A percentile compares a stretch with the other conserved stretches of the same genome.
These are phyloP conservation scores for Amphiprion ocellaris DNA, from an alignment of 2,113 vertebrate genomes.

Conservation along the genomic window DNA sequence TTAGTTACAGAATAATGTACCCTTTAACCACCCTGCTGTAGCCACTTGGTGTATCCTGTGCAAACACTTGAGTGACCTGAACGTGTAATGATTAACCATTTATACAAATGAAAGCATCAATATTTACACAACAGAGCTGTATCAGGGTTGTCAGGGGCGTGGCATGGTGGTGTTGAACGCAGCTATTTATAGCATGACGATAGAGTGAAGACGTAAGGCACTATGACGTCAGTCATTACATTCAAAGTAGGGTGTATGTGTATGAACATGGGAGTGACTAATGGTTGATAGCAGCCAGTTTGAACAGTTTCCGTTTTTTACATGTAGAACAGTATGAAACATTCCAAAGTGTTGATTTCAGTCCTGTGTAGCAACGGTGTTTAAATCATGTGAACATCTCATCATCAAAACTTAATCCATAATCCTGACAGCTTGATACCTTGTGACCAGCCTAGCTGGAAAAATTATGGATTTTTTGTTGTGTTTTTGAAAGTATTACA, in stretches of 20 bases:
- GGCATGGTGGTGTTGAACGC: not conserved
- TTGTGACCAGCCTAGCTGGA: too few species aligned
- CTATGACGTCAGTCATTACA: conserved; percentile 15
- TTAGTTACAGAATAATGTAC: not conserved
- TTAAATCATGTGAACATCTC: too few species aligned
- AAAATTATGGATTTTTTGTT: too few species aligned
- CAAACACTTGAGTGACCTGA: conserved; percentile 22
- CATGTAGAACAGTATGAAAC: not conserved
- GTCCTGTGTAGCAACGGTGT: too few species aligned
- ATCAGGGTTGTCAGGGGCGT: not conserved
- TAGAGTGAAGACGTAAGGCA: not conserved
- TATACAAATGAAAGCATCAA: conserved; percentile 17
- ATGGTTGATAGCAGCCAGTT: conserved; percentile 18
- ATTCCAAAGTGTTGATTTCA: conserved; percentile 10
- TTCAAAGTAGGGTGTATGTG: conserved; percentile 1
- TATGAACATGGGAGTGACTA: conserved; percentile 44
- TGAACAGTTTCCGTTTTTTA: not conserved
- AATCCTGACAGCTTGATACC: too few species aligned
- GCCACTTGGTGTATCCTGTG: conserved; percentile 6
- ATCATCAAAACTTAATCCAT: too few species aligned
- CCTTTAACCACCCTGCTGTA: not conserved
- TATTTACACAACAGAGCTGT: conserved; percentile 6
- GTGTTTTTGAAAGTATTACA: too few species aligned
- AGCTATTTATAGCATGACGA: conserved; percentile 24
- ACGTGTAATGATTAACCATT: conserved; percentile 63